phyloP scores from a whole-genome alignment of 2,888 invertebrate species.

The Julus scanicus region DNA sequence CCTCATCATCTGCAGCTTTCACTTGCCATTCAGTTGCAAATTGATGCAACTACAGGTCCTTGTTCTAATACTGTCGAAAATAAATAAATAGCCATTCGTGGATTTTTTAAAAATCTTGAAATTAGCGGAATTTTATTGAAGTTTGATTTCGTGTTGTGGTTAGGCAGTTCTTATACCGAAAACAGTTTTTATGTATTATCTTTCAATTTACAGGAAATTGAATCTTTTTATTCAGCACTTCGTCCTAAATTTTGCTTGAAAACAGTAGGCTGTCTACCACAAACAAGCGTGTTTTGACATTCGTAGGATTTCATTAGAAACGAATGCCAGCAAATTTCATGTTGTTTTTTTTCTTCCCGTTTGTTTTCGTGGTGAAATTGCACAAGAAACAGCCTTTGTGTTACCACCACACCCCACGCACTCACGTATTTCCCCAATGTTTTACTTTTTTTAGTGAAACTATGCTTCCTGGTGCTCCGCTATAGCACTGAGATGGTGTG shows the following conservation, averaged over 20 bases:
- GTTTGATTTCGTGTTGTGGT: too few relatives aligned
- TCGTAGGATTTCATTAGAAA: background rate
- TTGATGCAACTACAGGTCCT: too few relatives aligned
- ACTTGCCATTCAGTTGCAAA: too few relatives aligned
- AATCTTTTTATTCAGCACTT: background rate
- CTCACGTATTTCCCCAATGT: background rate
- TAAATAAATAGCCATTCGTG: too few relatives aligned
- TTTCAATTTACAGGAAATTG: background rate
- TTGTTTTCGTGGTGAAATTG: background rate
- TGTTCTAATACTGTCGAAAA: too few relatives aligned
- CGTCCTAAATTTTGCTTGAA: background rate
- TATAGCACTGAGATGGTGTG: background rate
- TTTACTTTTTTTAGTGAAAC: background rate
- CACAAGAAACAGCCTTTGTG: background rate
- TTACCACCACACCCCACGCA: constrained; percentile 1
- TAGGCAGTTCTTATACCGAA: too few relatives aligned
- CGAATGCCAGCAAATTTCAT: background rate
- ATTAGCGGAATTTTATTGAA: too few relatives aligned
- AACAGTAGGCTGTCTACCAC: constrained; percentile 4
- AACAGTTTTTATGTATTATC: too few relatives aligned
- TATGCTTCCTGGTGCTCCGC: constrained; percentile 3
- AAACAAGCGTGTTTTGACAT: constrained; percentile 12
- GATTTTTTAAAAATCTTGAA: too few relatives aligned
- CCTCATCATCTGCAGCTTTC: too few relatives aligned
- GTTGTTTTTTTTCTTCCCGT: background rate